Evolutionary conservation across 2,113 vertebrate genomes (phyloP).

Genomic region (Illadopsis cleaveri): DNA sequence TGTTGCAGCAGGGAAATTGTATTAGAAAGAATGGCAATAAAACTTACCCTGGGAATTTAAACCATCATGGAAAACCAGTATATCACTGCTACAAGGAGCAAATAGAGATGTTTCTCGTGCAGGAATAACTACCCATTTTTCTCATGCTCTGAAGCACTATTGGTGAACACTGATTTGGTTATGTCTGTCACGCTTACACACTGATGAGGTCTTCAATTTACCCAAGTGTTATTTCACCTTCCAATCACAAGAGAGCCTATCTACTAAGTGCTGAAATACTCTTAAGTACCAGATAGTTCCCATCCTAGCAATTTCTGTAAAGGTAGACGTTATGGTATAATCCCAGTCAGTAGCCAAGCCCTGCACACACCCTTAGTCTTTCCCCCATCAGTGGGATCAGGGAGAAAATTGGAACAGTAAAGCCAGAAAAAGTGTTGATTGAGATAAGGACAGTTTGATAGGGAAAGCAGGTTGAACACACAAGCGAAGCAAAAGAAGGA

Average conservation of each 20-base stretch:
- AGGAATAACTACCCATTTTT: neutral
- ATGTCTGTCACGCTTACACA: neutral
- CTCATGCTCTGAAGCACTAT: neutral
- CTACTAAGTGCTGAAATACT: neutral
- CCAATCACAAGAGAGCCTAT: neutral
- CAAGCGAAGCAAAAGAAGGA: neutral
- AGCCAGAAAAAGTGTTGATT: neutral
- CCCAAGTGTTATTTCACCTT: neutral
- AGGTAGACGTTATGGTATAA: neutral
- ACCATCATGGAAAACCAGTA: neutral
- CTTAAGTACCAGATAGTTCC: neutral
- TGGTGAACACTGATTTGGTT: neutral
- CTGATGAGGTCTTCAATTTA: neutral
- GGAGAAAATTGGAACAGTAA: neutral
- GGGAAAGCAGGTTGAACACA: neutral
- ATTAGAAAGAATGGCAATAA: neutral
- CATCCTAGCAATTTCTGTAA: neutral
- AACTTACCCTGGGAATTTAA: neutral
- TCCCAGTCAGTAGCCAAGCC: neutral
- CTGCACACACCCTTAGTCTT: accelerated
- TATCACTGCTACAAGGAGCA: neutral
- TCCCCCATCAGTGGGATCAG: too few species aligned
- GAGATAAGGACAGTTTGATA: neutral
- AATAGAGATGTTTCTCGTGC: neutral
- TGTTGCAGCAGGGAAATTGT: neutral